These are phyloP conservation scores for Pleuronectes platessa DNA, from an alignment of 2,113 vertebrate genomes.

Conservation along the genomic window DNA sequence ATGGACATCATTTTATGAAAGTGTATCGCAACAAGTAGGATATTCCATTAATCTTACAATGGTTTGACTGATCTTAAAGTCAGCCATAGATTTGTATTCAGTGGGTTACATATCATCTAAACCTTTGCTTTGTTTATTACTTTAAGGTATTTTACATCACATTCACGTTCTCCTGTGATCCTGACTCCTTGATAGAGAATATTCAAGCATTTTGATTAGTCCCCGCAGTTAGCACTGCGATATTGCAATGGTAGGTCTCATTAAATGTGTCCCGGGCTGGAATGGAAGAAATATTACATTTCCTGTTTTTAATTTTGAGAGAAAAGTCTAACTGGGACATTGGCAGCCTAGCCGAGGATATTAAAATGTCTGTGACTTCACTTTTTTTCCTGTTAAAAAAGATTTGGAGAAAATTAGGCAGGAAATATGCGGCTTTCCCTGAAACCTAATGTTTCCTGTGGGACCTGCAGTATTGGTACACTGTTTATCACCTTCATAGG, in stretches of 20 bases:
- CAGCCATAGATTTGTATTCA: background rate
- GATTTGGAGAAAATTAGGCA: slow-evolving; percentile 65
- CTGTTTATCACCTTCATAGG: slow-evolving; percentile 57
- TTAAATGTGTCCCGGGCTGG: slow-evolving; percentile 51
- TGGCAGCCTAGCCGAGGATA: slow-evolving; percentile 58
- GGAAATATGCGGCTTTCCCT: slow-evolving; percentile 67
- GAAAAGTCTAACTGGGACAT: slow-evolving; percentile 68
- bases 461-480: slow-evolving; percentile 53
- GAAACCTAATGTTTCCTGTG: slow-evolving; percentile 65
- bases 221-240: slow-evolving; percentile 56
- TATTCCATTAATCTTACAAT: background rate
- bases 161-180: slow-evolving; percentile 18
- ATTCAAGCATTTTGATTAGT: slow-evolving; percentile 67
- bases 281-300: slow-evolving; percentile 64
- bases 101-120: background rate
- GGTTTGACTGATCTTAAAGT: background rate
- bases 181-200: slow-evolving; percentile 47
- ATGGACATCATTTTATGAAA: slow-evolving; percentile 23
- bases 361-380: slow-evolving; percentile 66
- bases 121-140: background rate
- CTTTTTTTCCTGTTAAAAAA: slow-evolving; percentile 44
- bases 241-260: slow-evolving; percentile 65
- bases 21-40: background rate
- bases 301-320: slow-evolving; percentile 73
- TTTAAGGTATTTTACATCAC: slow-evolving; percentile 15